Conservation (phyloP, 2,888 invertebrate species). For the Cerastoderma edule region DNA sequence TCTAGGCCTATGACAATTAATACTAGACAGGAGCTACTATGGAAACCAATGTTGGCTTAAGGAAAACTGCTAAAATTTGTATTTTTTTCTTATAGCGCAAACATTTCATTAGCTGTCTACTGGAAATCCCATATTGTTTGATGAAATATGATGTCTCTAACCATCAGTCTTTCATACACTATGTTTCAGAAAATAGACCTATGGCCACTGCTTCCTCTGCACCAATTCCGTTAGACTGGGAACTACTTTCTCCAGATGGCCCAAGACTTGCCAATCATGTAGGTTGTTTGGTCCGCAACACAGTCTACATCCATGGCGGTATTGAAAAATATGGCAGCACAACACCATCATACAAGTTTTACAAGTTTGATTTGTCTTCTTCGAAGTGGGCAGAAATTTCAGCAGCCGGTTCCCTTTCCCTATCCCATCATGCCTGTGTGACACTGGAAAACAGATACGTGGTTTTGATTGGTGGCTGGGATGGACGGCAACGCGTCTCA, state of each 20-base stretch:
- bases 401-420: slow-evolving; percentile 73
- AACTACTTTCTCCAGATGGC: slow-evolving; percentile 85
- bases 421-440: slow-evolving; percentile 82
- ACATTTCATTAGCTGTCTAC: no score
- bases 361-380: slow-evolving; percentile 65
- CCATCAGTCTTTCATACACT: no score
- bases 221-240: slow-evolving; percentile 64
- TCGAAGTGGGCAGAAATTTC: slow-evolving; percentile 65
- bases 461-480: slow-evolving; percentile 83
- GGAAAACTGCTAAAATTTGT: no score
- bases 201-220: slow-evolving; percentile 30
- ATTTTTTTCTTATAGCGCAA: no score
- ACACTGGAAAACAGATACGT: slow-evolving; percentile 78
- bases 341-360: slow-evolving; percentile 74
- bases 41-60: no score
- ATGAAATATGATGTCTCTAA: no score
- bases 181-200: no score
- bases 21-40: no score
- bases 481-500: slow-evolving; percentile 77
- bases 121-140: no score
- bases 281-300: slow-evolving; percentile 70
- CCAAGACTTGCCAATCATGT: slow-evolving; percentile 77
- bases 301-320: slow-evolving; percentile 82
- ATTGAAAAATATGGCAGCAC: slow-evolving; percentile 71
- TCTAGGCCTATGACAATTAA: no score